Conservation (phyloP, 1,140 invertebrate species). For the Anoplophora glabripennis region DNA sequence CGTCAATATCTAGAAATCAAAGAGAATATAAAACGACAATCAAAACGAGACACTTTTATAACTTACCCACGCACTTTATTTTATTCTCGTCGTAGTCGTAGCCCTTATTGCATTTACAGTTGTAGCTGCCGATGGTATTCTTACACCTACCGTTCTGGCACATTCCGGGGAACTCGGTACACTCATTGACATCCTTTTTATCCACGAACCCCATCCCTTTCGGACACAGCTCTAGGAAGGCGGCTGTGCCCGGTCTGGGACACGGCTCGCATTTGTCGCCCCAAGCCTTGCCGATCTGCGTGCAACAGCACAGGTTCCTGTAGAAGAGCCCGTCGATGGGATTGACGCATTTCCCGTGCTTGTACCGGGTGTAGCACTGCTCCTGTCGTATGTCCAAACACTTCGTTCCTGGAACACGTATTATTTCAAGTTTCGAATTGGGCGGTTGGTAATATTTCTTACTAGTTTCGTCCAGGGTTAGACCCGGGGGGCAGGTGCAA, state of each 20-base stretch:
- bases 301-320: conserved; percentile 78
- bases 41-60: conserved; percentile 36
- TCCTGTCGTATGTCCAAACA: conserved; percentile 80
- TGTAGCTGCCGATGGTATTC: conserved; percentile 74
- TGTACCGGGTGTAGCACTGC: conserved; percentile 73
- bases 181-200: conserved; percentile 82
- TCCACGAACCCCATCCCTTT: conserved; percentile 63
- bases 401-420: conserved; percentile 57
- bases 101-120: conserved; percentile 78
- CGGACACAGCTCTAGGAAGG: conserved; percentile 63
- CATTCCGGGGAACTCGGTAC: conserved; percentile 77
- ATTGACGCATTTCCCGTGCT: conserved; percentile 67
- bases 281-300: conserved; percentile 70
- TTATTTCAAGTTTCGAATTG: too few species aligned
- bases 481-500: conserved; percentile 67
- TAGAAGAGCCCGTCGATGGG: conserved; percentile 69
- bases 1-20: conserved; percentile 70
- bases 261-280: conserved; percentile 74
- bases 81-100: conserved; percentile 71
- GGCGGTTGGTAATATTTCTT: conserved; percentile 35
- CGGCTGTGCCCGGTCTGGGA: conserved; percentile 64
- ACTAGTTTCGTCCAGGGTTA: conserved; percentile 67
- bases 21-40: neutral
- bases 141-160: conserved; percentile 78
- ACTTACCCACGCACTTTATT: conserved; percentile 71